Conservation (phyloP, 2,888 invertebrate species). For the Euplexia lucipara region DNA sequence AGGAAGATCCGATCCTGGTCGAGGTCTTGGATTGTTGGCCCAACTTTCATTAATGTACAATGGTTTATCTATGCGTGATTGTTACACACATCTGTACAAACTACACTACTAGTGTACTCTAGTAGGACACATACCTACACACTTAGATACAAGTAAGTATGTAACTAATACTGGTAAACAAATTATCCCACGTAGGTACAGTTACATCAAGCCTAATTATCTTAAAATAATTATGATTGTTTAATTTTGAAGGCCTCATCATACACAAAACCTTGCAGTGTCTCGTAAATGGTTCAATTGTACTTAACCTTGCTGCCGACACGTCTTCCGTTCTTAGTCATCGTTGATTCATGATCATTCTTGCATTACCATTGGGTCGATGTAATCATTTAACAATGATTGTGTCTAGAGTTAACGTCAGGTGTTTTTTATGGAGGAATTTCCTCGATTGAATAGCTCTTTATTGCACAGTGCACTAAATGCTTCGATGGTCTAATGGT, state of each 20-base stretch:
- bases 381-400: slow-evolving; percentile 40
- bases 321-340: slow-evolving; percentile 75
- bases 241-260: slow-evolving; percentile 59
- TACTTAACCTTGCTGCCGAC: slow-evolving; percentile 62
- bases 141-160: slow-evolving; percentile 16
- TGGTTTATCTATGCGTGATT: no score
- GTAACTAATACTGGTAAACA: slow-evolving; percentile 19
- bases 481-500: no score
- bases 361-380: slow-evolving; percentile 64
- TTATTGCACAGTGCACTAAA: no score
- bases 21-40: no score
- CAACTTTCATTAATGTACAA: no score
- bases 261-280: slow-evolving; percentile 55
- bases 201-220: slow-evolving; percentile 58
- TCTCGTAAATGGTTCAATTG: slow-evolving; percentile 60
- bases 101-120: no score
- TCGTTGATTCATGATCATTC: slow-evolving; percentile 79
- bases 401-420: slow-evolving; percentile 4
- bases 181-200: slow-evolving; percentile 19
- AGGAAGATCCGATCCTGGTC: no score
- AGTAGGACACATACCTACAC: slow-evolving; percentile 4
- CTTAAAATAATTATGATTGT: slow-evolving; percentile 50
- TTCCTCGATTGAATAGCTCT: not conserved
- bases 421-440: not conserved
- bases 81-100: no score